Base-by-base conservation (phyloP, 2,113 vertebrate genomes). In the Rattus norvegicus region DNA sequence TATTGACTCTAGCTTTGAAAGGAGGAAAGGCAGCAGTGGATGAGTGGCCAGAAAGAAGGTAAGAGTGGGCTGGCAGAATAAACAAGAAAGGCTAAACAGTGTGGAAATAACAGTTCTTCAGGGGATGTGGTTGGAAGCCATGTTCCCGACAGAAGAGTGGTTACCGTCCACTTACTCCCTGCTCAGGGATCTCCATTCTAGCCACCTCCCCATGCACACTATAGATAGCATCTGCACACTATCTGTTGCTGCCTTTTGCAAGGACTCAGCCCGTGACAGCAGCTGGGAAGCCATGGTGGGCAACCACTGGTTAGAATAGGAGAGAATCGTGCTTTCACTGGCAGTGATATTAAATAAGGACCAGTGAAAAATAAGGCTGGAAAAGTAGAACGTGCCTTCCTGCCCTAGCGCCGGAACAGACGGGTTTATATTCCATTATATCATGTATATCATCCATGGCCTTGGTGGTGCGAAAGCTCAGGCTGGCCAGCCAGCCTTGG, bases 181-280 rank as follows among this genome's bases (percentile, higher is more conserved):
- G 69, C 63, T 92, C n/a, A 16, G n/a, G n/a, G 2, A 17, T 59
- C 65, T 88, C 7, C 1, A 4, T 69, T 76, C 73, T 70, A 30
- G 92, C 39, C 73, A 72, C 85, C 7, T 90, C 89, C 52, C 76
- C 22, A 33, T 56, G n/a, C n/a, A n/a, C n/a, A n/a, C n/a, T n/a
- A n/a, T n/a, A n/a, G n/a, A n/a, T n/a, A n/a, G 20, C 39, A 0
- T 11, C 49, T 10, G 20, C 49, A 0, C 9, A 33, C 6, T 28
- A 36, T 56, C 72, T 63, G 47, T 14, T 22, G 7, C 16, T 61
- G n/a, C 49, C 19, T 20, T 28, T 17, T 10, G 59, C 67, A 56
- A 33, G 91, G 54, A 61, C 65, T 70, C 47, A 43, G 52, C 30
- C 12, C 12, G 67, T 90, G 56, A 3, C 52, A 87, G 12, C 63